These are phyloP conservation scores for Osedax fenrisi DNA, from an alignment of 2,888 invertebrate species.

Conservation along the genomic window DNA sequence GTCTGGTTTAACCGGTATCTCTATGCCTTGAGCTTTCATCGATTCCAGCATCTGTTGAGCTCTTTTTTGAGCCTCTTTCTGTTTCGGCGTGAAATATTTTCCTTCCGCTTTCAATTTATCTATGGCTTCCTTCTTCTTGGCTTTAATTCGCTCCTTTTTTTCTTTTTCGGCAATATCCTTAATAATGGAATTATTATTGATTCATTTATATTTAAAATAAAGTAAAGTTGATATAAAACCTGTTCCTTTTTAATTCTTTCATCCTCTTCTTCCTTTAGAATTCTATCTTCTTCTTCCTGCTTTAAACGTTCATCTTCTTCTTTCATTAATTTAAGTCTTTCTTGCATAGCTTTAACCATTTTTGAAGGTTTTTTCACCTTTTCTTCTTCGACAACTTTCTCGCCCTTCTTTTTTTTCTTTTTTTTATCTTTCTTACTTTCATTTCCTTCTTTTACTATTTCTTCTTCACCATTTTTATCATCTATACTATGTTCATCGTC, in stretches of 20 bases:
- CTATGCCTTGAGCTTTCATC: conserved; percentile 66
- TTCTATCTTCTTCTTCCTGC: conserved; percentile 41
- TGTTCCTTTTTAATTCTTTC: conserved; percentile 51
- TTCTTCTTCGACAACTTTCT: conserved; percentile 41
- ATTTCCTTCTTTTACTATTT: conserved; percentile 30
- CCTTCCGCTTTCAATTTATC: conserved; percentile 90
- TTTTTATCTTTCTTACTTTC: conserved; percentile 39
- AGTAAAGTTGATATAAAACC: conserved; percentile 43
- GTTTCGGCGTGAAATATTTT: conserved; percentile 78
- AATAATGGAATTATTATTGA: neutral
- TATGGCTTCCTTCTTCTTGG: conserved; percentile 80
- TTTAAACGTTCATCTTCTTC: conserved; percentile 47
- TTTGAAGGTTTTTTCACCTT: conserved; percentile 38
- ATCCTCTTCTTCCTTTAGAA: conserved; percentile 45
- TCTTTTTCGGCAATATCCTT: conserved; percentile 69
- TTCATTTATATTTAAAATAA: neutral
- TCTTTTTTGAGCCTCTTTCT: conserved; percentile 72
- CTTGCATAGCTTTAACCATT: conserved; percentile 47
- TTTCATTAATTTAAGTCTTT: conserved; percentile 47
- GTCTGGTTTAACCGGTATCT: conserved; percentile 18
- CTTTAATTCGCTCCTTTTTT: conserved; percentile 72
- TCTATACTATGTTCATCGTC: neutral
- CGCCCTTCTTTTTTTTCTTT: conserved; percentile 45
- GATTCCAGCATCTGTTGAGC: conserved; percentile 78
- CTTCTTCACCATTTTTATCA: conserved; percentile 10